Evolutionary conservation across 2,888 invertebrate species (phyloP).

Genomic region (Sinelater perroti): DNA sequence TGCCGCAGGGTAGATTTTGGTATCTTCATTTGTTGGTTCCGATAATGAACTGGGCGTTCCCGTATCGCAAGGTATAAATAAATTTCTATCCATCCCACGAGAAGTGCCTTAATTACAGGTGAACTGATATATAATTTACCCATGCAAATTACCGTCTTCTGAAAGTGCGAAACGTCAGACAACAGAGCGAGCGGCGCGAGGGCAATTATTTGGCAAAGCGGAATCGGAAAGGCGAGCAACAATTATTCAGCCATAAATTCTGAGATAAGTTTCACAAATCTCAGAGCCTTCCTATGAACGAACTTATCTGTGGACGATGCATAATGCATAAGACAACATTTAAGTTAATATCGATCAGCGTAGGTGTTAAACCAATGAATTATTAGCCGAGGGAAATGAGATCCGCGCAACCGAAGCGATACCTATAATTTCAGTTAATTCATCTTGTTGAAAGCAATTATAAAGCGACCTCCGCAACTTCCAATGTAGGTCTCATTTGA

Average conservation of each 20-base stretch:
- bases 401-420: conserved; percentile 44
- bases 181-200: neutral
- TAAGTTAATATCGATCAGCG: conserved; percentile 48
- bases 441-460: conserved; percentile 41
- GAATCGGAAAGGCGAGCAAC: conserved; percentile 29
- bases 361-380: conserved; percentile 57
- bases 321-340: conserved; percentile 50
- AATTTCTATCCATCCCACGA: neutral
- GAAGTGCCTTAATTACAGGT: conserved; percentile 1
- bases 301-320: conserved; percentile 47
- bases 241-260: conserved; percentile 39
- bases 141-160: conserved; percentile 6
- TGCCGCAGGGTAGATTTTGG: conserved; percentile 5
- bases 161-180: neutral
- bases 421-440: conserved; percentile 49
- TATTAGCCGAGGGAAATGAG: conserved; percentile 53
- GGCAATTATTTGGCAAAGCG: conserved; percentile 24
- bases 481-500: conserved; percentile 11
- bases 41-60: conserved; percentile 5
- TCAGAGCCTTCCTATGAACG: conserved; percentile 35
- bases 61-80: neutral
- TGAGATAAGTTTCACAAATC: conserved; percentile 38
- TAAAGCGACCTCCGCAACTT: conserved; percentile 17
- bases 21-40: conserved; percentile 9
- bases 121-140: conserved; percentile 8